These are phyloP conservation scores for Cantharis lateralis DNA, from an alignment of 2,888 invertebrate species.

Conservation along the genomic window DNA sequence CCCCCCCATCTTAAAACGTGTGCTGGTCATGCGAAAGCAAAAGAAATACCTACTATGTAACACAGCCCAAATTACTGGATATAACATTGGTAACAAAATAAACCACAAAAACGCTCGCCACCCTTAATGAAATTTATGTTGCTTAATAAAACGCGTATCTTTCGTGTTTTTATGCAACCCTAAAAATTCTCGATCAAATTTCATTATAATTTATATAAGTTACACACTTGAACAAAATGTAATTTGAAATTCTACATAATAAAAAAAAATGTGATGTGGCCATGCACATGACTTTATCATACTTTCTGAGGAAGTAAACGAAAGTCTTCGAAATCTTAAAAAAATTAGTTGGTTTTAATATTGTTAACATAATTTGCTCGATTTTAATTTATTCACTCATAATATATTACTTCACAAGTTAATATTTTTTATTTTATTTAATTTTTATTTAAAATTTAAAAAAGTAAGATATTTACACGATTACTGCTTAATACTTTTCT, in stretches of 20 bases:
- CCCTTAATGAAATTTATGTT: conserved; percentile 29
- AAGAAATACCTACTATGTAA: conserved; percentile 17
- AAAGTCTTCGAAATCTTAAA: no score
- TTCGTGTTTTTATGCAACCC: conserved; percentile 20
- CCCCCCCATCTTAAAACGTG: neutral
- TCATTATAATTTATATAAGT: conserved; percentile 4
- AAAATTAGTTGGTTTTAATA: no score
- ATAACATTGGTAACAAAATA: conserved; percentile 9
- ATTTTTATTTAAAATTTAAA: no score
- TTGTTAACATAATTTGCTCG: no score
- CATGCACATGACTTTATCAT: no score
- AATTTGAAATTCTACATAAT: neutral
- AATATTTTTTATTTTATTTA: no score
- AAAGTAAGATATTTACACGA: no score
- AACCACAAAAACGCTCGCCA: conserved; percentile 26
- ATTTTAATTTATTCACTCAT: no score
- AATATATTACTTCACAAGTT: no score
- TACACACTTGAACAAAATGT: neutral
- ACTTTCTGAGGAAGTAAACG: no score
- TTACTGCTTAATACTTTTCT: no score
- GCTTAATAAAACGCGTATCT: conserved; percentile 24
- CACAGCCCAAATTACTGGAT: conserved; percentile 17
- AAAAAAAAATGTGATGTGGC: no score
- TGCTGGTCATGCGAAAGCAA: neutral
- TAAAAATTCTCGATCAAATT: conserved; percentile 11